Conservation (phyloP, 2,797 vertebrate genomes). For the Mormyrus proboscirostris region DNA sequence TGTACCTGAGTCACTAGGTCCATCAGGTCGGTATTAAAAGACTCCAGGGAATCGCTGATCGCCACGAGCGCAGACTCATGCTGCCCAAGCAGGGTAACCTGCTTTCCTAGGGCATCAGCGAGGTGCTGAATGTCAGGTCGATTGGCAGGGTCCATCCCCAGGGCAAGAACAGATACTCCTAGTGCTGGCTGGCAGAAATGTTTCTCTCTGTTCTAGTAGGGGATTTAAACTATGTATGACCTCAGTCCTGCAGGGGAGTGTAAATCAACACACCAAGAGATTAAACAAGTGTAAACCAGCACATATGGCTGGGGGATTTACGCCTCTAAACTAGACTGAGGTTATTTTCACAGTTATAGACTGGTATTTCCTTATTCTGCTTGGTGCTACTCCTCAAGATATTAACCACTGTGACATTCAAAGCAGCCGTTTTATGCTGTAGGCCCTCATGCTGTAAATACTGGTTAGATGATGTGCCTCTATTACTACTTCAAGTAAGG, state of each 20-base stretch:
- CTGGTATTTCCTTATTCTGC: neutral
- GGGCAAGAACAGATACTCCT: neutral
- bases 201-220: neutral
- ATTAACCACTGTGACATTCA: neutral
- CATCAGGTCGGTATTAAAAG: too few species aligned
- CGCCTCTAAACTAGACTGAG: neutral
- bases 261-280: too few species aligned
- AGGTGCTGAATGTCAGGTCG: too few species aligned
- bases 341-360: neutral
- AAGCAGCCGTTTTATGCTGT: neutral
- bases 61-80: too few species aligned
- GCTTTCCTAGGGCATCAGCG: too few species aligned
- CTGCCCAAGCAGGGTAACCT: too few species aligned
- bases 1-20: too few species aligned
- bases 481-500: neutral
- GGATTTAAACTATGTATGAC: neutral
- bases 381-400: neutral
- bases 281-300: too few species aligned
- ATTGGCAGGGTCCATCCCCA: too few species aligned
- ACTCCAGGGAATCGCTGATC: too few species aligned
- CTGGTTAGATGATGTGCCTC: too few species aligned
- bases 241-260: neutral
- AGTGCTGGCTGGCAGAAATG: neutral
- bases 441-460: too few species aligned
- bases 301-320: neutral